Evolutionary conservation across 2,113 vertebrate genomes (phyloP).

Genomic region (Pedionomus torquatus): DNA sequence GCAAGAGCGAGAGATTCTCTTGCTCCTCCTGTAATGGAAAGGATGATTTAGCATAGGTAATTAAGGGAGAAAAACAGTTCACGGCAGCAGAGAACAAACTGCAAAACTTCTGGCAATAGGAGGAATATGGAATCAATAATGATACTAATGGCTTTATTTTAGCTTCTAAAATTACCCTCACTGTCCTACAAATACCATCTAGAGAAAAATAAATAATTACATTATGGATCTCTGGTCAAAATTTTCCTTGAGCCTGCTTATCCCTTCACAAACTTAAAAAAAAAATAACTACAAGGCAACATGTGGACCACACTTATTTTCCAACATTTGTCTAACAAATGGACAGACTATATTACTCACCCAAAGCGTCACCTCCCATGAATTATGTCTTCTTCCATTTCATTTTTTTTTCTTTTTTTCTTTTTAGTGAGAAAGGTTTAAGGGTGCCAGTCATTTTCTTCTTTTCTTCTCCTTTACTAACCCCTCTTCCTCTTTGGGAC

Average conservation of each 20-base stretch:
- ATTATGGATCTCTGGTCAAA: neutral
- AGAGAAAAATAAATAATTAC: neutral
- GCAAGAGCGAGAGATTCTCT: neutral
- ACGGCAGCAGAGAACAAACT: neutral
- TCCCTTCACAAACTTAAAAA: neutral
- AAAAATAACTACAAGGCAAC: neutral
- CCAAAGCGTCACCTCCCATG: neutral
- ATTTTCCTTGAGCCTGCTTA: neutral
- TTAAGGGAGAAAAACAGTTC: neutral
- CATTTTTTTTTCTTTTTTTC: neutral
- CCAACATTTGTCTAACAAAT: neutral
- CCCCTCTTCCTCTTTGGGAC: neutral
- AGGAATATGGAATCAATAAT: neutral
- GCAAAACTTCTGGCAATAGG: neutral
- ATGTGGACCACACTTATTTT: neutral
- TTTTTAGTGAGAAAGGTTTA: neutral
- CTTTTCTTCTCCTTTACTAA: neutral
- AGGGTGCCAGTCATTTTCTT: neutral
- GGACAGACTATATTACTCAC: neutral
- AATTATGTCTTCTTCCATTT: neutral
- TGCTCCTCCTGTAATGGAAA: slow-evolving; percentile 33
- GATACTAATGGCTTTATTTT: neutral
- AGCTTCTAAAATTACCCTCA: neutral
- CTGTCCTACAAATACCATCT: neutral
- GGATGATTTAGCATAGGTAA: neutral